Percentiles rank a stretch among this genome's conserved stretches.
Conservation (phyloP, 1,140 invertebrate genomes). For the Branchinecta lindahli region DNA sequence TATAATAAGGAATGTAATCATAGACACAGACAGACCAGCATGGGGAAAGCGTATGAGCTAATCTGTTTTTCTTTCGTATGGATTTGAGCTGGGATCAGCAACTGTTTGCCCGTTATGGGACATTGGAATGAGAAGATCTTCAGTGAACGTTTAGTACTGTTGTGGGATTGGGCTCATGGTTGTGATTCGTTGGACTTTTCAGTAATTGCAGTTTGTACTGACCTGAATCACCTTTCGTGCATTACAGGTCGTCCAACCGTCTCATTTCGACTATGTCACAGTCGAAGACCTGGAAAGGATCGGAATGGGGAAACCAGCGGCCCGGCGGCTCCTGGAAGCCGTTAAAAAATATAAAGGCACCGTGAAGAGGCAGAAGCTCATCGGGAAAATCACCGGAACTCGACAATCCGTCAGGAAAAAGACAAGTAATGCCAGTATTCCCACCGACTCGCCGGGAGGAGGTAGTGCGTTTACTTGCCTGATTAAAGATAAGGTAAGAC, state of each 20-base stretch:
- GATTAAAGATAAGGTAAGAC: slow-evolving; percentile 60
- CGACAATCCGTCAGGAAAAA: not conserved
- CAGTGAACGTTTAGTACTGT: too few species aligned
- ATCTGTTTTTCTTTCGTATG: too few species aligned
- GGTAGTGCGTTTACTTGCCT: slow-evolving; percentile 53
- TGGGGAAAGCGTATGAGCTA: too few species aligned
- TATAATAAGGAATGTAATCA: too few species aligned
- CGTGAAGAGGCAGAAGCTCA: slow-evolving; percentile 62
- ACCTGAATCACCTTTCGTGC: too few species aligned
- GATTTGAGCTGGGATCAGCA: too few species aligned
- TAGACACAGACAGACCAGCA: too few species aligned
- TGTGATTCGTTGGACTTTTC: too few species aligned
- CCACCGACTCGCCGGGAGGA: slow-evolving; percentile 8
- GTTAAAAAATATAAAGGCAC: slow-evolving; percentile 72
- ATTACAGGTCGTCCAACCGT: slow-evolving; percentile 55
- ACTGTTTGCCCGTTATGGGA: too few species aligned
- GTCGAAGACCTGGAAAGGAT: slow-evolving; percentile 84
- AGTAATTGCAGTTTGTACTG: too few species aligned
- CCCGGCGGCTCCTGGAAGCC: slow-evolving; percentile 70
- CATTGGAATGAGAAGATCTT: too few species aligned
- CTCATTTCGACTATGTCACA: slow-evolving; percentile 92
- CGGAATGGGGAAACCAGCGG: slow-evolving; percentile 80
- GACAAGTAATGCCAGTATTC: slow-evolving; percentile 17
- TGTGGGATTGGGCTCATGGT: too few species aligned
- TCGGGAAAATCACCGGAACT: slow-evolving; percentile 53